These are phyloP conservation scores for Scaptodrosophila latifasciaeformis DNA, from an alignment of 2,888 invertebrate genomes.

Conservation along the genomic window DNA sequence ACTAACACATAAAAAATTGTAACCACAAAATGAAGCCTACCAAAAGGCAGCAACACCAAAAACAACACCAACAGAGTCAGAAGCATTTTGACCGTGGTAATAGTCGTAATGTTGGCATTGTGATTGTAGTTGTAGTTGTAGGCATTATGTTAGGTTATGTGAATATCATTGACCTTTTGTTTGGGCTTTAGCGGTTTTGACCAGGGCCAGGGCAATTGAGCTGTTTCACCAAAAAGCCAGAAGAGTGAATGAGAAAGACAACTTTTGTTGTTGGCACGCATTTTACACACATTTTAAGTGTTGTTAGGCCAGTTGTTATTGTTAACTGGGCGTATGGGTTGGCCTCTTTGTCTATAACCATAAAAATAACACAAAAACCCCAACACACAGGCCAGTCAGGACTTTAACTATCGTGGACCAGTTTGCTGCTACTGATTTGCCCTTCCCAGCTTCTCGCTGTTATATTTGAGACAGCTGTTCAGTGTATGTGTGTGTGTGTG, in stretches of 20 bases:
- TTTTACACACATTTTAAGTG: conserved; percentile 65
- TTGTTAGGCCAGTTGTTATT: conserved; percentile 58
- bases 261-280: conserved; percentile 47
- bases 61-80: too few species aligned
- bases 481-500: conserved; percentile 17
- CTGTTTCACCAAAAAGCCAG: conserved; percentile 35
- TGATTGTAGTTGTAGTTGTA: conserved; percentile 2
- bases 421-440: background rate
- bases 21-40: conserved; percentile 35
- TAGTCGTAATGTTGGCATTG: too few species aligned
- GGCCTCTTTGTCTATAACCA: background rate
- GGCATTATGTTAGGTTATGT: conserved; percentile 7
- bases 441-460: too few species aligned
- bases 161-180: conserved; percentile 52
- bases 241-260: too few species aligned
- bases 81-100: too few species aligned
- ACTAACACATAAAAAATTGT: conserved; percentile 63
- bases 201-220: conserved; percentile 41
- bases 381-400: too few species aligned
- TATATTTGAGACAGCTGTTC: conserved; percentile 32
- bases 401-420: too few species aligned
- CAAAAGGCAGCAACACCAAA: too few species aligned
- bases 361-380: background rate
- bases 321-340: background rate
- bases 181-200: conserved; percentile 9